Percentiles rank a stretch among this genome's conserved stretches.
These are phyloP conservation scores for Orchestes rusci DNA, from an alignment of 2,888 invertebrate species.

Conservation along the genomic window DNA sequence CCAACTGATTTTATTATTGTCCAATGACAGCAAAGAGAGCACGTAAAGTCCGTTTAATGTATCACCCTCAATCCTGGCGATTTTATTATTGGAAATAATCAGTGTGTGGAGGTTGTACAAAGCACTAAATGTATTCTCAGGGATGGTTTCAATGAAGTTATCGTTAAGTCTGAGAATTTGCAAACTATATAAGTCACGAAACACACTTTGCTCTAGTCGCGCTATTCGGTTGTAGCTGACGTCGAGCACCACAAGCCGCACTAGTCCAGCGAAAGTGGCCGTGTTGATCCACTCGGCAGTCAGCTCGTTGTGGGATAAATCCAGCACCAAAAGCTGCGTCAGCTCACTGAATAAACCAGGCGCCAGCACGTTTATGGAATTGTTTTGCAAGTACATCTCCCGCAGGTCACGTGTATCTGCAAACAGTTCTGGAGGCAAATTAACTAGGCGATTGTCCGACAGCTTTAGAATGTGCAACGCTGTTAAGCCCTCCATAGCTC, in stretches of 20 bases:
- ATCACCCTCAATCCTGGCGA: slow-evolving; percentile 66
- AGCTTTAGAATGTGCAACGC: slow-evolving; percentile 68
- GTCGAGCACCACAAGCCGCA: slow-evolving; percentile 69
- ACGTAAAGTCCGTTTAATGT: slow-evolving; percentile 71
- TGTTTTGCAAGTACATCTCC: slow-evolving; percentile 76
- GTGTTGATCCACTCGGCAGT: slow-evolving; percentile 78
- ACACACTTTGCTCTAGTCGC: slow-evolving; percentile 67
- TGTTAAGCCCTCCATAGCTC: slow-evolving; percentile 68
- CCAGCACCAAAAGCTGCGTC: slow-evolving; percentile 65
- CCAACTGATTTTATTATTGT: slow-evolving; percentile 69
- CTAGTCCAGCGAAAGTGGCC: slow-evolving; percentile 69
- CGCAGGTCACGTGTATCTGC: slow-evolving; percentile 68
- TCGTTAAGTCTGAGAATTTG: slow-evolving; percentile 75
- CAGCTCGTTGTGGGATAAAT: slow-evolving; percentile 71
- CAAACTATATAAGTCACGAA: slow-evolving; percentile 69
- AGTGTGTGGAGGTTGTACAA: slow-evolving; percentile 73
- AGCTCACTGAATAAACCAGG: slow-evolving; percentile 73
- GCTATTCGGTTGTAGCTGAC: slow-evolving; percentile 69
- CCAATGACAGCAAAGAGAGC: slow-evolving; percentile 68
- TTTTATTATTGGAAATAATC: slow-evolving; percentile 72
- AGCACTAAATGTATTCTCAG: slow-evolving; percentile 71
- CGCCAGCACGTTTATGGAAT: slow-evolving; percentile 72
- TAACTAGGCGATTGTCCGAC: slow-evolving; percentile 72
- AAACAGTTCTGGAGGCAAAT: slow-evolving; percentile 76
- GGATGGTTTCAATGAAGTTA: slow-evolving; percentile 67